Base-by-base conservation (phyloP, 2,888 invertebrate genomes). In the Cremastinae sp. region DNA sequence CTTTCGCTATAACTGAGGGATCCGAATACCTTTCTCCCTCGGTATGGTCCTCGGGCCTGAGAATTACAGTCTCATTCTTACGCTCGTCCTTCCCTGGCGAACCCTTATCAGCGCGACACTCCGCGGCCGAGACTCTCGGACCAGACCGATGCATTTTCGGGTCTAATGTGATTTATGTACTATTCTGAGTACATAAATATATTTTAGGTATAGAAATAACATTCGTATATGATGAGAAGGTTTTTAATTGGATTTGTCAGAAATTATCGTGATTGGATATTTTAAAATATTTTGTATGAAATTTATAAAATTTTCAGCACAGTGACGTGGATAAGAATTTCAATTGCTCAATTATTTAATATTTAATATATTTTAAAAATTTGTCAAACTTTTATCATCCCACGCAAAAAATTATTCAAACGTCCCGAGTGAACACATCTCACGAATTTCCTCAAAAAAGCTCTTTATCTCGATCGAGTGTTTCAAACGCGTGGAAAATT, bases 31-130 rank as follows among this genome's bases (percentile, higher is more conserved):
- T 61, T 20, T 16, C 49, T 62, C 51, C 64, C 18, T 35, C 55
- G 8, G 10, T 53, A 28, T 53, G 51, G 16, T 55, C 14, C 45
- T 18, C 47, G 53, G 28, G 45, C 68, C 37, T 35, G 16, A 41
- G 12, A 39, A 39, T 22, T 65, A 16, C 35, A 55, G 43, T 41
- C 59, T 58, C 59, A 56, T 61, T 75, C 53, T 49, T 65, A 49
- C 14, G 22, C 56, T 22, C 62, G 64, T 66, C 61, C 70, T 65
- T 69, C 55, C 78, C 82, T 87, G 86, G 87, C 86, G 83, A 84
- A 80, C 85, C 84, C 86, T 87, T 87, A 87, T 87, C 87, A 83
- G 83, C 80, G 81, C 79, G 78, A 78, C 78, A 81, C 79, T 75
- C 79, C 78, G 79, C 80, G 80, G 83, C 81, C 83, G 80, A 81